These are phyloP conservation scores for Drosophila prosaltans DNA, from an alignment of 1,140 invertebrate genomes.

Conservation along the genomic window DNA sequence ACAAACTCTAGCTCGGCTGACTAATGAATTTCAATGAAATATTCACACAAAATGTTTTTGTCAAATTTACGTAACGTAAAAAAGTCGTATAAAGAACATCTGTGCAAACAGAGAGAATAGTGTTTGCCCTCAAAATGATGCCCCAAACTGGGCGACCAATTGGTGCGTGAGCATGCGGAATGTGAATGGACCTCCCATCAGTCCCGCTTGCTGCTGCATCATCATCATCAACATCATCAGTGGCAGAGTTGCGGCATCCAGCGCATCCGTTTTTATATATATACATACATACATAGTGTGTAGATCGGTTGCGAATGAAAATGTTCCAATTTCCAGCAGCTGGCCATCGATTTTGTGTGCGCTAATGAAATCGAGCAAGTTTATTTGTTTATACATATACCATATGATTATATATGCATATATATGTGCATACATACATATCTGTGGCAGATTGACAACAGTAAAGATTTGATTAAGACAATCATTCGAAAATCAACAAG, in stretches of 20 bases:
- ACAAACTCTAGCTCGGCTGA: conserved; percentile 29
- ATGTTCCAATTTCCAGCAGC: conserved; percentile 55
- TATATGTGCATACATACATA: conserved; percentile 3
- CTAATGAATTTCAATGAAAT: conserved; percentile 47
- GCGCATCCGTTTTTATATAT: conserved; percentile 14
- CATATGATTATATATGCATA: conserved; percentile 10
- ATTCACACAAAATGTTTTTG: conserved; percentile 54
- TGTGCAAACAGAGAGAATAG: conserved; percentile 73
- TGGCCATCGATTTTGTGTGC: conserved; percentile 47
- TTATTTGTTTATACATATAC: conserved; percentile 74
- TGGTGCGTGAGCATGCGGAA: conserved; percentile 56
- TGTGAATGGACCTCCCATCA: conserved; percentile 47
- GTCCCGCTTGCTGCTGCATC: not conserved
- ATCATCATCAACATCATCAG: not conserved
- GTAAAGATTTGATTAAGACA: conserved; percentile 29
- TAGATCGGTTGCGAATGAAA: conserved; percentile 19
- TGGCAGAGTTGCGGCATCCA: conserved; percentile 13
- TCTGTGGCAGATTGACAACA: conserved; percentile 33
- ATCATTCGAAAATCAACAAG: not conserved
- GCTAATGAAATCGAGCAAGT: conserved; percentile 78
- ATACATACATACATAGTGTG: not conserved
- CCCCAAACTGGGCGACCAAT: conserved; percentile 48
- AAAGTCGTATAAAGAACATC: conserved; percentile 71
- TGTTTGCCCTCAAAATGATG: conserved; percentile 53
- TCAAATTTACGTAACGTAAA: conserved; percentile 71